These are phyloP conservation scores for Amaurobius ferox DNA, from an alignment of 2,888 invertebrate species.

Conservation along the genomic window DNA sequence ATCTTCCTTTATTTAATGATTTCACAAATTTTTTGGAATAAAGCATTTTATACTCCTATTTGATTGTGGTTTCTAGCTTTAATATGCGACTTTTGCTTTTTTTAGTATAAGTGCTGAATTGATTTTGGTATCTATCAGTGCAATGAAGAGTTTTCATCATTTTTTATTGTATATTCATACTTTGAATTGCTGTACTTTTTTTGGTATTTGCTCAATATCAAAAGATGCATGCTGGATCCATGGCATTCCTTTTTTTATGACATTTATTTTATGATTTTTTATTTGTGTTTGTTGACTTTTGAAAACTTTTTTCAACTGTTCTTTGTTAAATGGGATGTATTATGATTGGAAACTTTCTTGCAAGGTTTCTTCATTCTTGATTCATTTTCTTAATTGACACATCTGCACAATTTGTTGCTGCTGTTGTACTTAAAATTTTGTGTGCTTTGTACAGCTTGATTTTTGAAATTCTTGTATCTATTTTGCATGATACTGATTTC, in stretches of 20 bases:
- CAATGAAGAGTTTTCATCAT: slow-evolving; percentile 31
- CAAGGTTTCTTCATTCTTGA: slow-evolving; percentile 22
- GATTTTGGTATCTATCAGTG: slow-evolving; percentile 47
- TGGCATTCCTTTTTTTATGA: slow-evolving; percentile 3
- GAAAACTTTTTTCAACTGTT: not conserved
- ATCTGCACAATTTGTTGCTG: slow-evolving; percentile 61
- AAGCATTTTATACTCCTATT: slow-evolving; percentile 57
- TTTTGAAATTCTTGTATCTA: slow-evolving; percentile 47
- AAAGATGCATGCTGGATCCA: slow-evolving; percentile 27
- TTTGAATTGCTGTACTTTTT: slow-evolving; percentile 8
- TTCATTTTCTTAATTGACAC: slow-evolving; percentile 27
- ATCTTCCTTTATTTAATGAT: slow-evolving; percentile 25
- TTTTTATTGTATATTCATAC: not conserved
- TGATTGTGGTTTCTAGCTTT: slow-evolving; percentile 65
- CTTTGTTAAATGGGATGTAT: slow-evolving; percentile 16
- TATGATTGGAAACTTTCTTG: slow-evolving; percentile 37
- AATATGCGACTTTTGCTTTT: slow-evolving; percentile 43
- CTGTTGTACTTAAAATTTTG: slow-evolving; percentile 68
- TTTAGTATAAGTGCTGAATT: slow-evolving; percentile 16
- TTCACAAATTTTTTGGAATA: slow-evolving; percentile 35
- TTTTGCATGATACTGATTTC: not conserved
- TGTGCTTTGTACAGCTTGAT: slow-evolving; percentile 68
- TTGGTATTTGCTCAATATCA: slow-evolving; percentile 20
- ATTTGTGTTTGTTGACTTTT: not conserved
- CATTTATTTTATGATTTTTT: no score